phyloP scores from a whole-genome alignment of 2,113 vertebrate genomes.

The Pelusios castaneus region DNA sequence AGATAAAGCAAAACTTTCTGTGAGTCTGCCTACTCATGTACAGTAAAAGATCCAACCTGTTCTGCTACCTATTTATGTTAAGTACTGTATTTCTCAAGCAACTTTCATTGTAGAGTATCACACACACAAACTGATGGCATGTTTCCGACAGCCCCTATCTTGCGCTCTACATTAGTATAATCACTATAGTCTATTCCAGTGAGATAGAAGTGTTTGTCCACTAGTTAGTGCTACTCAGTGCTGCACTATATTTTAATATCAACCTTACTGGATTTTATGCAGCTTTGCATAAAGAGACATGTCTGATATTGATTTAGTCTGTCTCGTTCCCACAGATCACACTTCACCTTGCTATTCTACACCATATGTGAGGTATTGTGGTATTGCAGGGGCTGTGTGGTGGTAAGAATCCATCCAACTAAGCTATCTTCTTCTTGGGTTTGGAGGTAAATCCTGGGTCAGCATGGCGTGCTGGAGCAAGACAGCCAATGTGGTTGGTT shows the following conservation, averaged over 20 bases:
- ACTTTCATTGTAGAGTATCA: background rate
- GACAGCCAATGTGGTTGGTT: background rate
- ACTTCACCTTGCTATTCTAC: background rate
- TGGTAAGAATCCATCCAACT: background rate
- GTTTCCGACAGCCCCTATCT: background rate
- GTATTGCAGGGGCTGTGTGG: accelerated
- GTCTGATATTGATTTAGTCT: background rate
- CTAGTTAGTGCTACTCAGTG: background rate
- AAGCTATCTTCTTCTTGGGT: background rate
- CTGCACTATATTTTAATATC: background rate
- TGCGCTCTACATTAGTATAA: background rate
- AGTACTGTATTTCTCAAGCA: background rate
- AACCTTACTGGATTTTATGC: background rate
- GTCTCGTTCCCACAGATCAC: background rate
- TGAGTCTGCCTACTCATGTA: background rate
- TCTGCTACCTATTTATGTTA: background rate
- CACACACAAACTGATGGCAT: no score
- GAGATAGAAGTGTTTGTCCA: accelerated
- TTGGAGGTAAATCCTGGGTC: background rate
- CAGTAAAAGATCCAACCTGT: background rate
- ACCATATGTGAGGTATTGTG: no score
- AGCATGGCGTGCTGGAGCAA: background rate
- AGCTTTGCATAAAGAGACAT: background rate
- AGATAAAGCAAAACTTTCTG: background rate
- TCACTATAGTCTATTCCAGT: background rate